phyloP scores from a whole-genome alignment of 2,113 vertebrate genomes.

The Chaetops frenatus region DNA sequence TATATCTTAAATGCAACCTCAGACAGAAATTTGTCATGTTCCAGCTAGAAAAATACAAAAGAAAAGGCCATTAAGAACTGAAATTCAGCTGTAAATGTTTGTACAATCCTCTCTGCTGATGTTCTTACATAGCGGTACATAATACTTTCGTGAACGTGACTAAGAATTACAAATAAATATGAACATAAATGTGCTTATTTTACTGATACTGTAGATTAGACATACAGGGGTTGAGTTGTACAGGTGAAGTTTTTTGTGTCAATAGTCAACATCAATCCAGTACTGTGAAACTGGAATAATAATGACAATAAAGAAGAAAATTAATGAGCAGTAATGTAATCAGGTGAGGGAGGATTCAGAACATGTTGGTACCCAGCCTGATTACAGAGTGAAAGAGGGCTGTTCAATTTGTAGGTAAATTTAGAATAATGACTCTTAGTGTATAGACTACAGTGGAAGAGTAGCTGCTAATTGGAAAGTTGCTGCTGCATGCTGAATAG shows the following conservation, averaged over 20 bases:
- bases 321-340: neutral
- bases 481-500: neutral
- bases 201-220: neutral
- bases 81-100: neutral
- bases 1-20: neutral
- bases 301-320: neutral
- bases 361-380: neutral
- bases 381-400: neutral
- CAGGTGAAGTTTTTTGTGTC: neutral
- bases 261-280: neutral
- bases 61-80: neutral
- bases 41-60: neutral
- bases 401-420: constrained; percentile 12
- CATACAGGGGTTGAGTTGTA: neutral
- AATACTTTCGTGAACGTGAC: neutral
- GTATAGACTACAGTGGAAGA: neutral
- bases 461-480: constrained; percentile 42
- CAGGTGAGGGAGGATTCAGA: neutral
- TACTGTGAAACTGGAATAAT: neutral
- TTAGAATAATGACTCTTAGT: constrained; percentile 35
- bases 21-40: neutral
- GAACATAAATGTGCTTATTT: neutral
- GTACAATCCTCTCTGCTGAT: neutral
- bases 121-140: neutral
- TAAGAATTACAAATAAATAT: neutral